Conservation (phyloP, 2,888 invertebrate genomes). For the Andricus curvator region DNA sequence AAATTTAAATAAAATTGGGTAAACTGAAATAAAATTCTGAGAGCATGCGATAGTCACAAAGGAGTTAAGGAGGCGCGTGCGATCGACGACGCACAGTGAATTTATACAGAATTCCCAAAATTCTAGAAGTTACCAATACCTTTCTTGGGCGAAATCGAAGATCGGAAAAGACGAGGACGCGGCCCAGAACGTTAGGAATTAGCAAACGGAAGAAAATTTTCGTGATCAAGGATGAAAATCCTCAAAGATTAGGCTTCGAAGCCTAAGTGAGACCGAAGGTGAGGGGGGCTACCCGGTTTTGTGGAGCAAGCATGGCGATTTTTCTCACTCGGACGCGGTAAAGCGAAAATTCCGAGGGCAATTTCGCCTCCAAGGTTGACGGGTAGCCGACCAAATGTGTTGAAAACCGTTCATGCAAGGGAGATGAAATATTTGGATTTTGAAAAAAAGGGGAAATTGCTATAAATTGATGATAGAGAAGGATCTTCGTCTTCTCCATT, state of each 20-base stretch:
- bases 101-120: conserved; percentile 40
- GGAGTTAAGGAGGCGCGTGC: conserved; percentile 44
- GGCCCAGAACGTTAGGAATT: background rate
- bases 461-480: background rate
- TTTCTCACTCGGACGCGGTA: conserved; percentile 55
- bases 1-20: background rate
- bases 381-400: background rate
- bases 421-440: background rate
- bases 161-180: background rate
- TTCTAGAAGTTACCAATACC: background rate
- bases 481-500: conserved; percentile 45
- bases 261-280: conserved; percentile 57
- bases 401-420: background rate
- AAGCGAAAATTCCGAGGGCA: conserved; percentile 45
- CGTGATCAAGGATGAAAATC: background rate
- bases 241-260: conserved; percentile 34
- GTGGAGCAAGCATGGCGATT: conserved; percentile 68
- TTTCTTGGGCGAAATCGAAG: background rate
- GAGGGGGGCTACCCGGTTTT: conserved; percentile 60
- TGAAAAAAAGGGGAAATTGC: background rate
- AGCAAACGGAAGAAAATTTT: background rate
- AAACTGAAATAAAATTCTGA: background rate
- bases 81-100: conserved; percentile 53
- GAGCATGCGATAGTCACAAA: conserved; percentile 29
- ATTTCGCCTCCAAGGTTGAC: background rate